phyloP scores from a whole-genome alignment of 2,888 invertebrate genomes.

The Mythimna loreyi region DNA sequence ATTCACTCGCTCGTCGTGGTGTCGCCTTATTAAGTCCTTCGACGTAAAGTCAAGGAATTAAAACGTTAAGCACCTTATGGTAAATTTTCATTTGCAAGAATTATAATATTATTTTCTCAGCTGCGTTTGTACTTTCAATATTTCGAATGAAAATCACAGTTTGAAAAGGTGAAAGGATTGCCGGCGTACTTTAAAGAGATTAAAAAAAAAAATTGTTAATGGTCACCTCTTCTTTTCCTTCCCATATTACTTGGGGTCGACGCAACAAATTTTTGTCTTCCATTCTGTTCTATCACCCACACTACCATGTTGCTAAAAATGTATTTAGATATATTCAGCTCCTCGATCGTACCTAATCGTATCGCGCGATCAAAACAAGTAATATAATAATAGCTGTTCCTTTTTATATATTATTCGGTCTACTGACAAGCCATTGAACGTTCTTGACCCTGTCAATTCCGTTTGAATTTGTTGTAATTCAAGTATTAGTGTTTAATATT shows the following conservation, averaged over 20 bases:
- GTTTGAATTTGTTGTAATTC: not conserved
- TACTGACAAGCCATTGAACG: conserved; percentile 21
- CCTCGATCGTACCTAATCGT: not conserved
- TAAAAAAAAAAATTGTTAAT: not conserved
- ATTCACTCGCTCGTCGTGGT: not conserved
- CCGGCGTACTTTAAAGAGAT: too few species aligned
- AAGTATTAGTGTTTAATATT: not conserved
- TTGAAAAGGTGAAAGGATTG: not conserved
- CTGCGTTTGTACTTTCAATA: too few species aligned
- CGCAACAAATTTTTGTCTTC: too few species aligned
- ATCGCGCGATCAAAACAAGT: conserved; percentile 2
- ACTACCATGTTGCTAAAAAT: not conserved
- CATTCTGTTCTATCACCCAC: too few species aligned
- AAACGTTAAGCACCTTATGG: not conserved
- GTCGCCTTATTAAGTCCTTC: not conserved
- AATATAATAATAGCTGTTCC: not conserved
- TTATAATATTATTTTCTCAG: not conserved
- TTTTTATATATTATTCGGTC: not conserved
- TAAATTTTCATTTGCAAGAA: not conserved
- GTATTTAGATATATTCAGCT: not conserved
- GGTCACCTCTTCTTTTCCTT: too few species aligned
- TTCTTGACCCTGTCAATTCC: conserved; percentile 31
- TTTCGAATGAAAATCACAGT: not conserved
- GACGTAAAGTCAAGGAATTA: not conserved
- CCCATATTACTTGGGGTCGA: too few species aligned